These are phyloP conservation scores for Eulithis testata DNA, from an alignment of 2,888 invertebrate genomes.

Conservation along the genomic window DNA sequence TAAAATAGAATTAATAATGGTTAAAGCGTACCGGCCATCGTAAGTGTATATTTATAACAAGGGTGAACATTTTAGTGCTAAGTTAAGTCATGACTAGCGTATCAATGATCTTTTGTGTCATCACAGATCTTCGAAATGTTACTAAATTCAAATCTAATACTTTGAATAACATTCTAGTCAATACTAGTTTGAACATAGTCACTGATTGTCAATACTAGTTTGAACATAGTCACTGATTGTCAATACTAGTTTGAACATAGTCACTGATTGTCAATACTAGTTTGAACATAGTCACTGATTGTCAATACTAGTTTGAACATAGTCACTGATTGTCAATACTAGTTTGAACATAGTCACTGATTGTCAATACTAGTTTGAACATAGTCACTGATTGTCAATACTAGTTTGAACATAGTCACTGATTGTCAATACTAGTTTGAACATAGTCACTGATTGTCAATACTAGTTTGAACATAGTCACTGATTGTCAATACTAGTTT, in stretches of 20 bases:
- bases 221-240: background rate
- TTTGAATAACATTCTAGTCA: slow-evolving; percentile 3
- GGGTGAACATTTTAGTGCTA: slow-evolving; percentile 20
- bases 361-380: background rate
- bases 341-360: too few species aligned
- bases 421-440: background rate
- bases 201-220: background rate
- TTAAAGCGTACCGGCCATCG: slow-evolving; percentile 18
- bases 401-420: too few species aligned
- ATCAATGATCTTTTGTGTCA: slow-evolving; percentile 7
- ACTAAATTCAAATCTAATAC: background rate
- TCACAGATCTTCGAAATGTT: background rate
- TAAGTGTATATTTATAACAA: slow-evolving; percentile 25
- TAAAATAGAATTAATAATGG: background rate
- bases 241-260: background rate
- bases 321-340: background rate
- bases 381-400: background rate
- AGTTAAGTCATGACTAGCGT: slow-evolving; percentile 13
- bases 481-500: background rate
- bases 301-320: background rate
- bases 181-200: too few species aligned
- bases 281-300: too few species aligned
- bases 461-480: too few species aligned
- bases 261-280: background rate
- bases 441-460: background rate